phyloP scores from a whole-genome alignment of 92 coral and sea anemone genomes.

The Nematostella vectensis region DNA sequence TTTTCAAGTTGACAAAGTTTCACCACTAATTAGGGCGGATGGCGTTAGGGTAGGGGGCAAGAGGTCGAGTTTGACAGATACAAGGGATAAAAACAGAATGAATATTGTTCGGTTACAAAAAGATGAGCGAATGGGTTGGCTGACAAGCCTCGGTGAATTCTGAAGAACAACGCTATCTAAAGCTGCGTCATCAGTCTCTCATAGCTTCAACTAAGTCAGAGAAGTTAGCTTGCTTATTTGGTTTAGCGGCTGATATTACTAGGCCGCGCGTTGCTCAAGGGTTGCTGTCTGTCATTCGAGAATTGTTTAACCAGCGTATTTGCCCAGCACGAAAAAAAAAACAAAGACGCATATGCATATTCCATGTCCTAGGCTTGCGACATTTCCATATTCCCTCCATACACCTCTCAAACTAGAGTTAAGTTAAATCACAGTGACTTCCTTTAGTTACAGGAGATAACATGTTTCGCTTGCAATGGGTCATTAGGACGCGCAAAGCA shows the following conservation, averaged over 20 bases:
- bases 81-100: too few species aligned
- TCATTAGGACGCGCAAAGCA: constrained; percentile 9
- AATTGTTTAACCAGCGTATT: constrained; percentile 39
- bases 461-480: constrained; percentile 31
- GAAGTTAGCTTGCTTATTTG: too few species aligned
- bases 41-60: constrained; percentile 1
- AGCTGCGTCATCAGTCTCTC: too few species aligned
- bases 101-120: too few species aligned
- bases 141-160: too few species aligned
- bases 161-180: too few species aligned
- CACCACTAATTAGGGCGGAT: background rate
- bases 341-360: constrained; percentile 31
- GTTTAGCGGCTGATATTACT: background rate
- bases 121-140: too few species aligned
- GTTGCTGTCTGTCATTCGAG: constrained; percentile 28
- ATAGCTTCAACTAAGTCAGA: too few species aligned
- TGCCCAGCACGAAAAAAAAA: constrained; percentile 35
- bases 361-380: constrained; percentile 11
- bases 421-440: constrained; percentile 2
- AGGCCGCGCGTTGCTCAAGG: too few species aligned
- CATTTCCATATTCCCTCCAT: constrained; percentile 22
- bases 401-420: constrained; percentile 9
- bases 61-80: too few species aligned
- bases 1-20: background rate
- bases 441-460: constrained; percentile 15